Evolutionary conservation across 2,797 vertebrate genomes (phyloP).

Genomic region (Botia kubotai): DNA sequence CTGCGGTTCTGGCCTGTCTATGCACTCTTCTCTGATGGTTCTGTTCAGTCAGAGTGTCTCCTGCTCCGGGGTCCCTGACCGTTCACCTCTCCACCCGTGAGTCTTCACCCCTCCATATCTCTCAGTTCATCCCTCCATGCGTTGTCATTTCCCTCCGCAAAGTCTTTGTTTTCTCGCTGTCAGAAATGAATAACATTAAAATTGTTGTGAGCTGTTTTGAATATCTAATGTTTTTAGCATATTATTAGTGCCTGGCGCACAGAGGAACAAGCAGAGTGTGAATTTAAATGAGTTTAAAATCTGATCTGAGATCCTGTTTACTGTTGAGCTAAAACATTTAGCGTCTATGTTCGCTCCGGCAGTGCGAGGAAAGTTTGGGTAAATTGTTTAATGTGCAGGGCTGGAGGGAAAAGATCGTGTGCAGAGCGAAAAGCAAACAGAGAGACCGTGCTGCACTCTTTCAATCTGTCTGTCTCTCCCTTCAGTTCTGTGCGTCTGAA

Average conservation of each 20-base stretch:
- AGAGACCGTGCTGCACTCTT: conserved; percentile 44
- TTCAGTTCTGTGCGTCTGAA: conserved; percentile 44
- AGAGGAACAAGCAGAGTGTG: conserved; percentile 36
- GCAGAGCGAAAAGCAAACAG: conserved; percentile 56
- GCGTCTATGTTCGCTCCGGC: conserved; percentile 41
- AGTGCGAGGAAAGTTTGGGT: conserved; percentile 59
- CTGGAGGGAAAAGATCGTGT: conserved; percentile 55
- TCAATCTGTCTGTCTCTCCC: conserved; percentile 50
- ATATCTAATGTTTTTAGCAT: conserved; percentile 45
- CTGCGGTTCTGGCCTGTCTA: conserved; percentile 16
- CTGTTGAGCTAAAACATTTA: conserved; percentile 48
- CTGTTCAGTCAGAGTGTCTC: background rate
- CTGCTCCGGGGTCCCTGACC: conserved; percentile 15
- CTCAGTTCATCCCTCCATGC: conserved; percentile 17
- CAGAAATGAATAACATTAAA: conserved; percentile 52
- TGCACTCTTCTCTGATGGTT: conserved; percentile 14
- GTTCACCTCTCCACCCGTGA: background rate
- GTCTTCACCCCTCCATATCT: conserved; percentile 3
- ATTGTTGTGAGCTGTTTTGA: conserved; percentile 46
- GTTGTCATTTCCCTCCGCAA: conserved; percentile 67
- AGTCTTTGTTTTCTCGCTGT: conserved; percentile 46
- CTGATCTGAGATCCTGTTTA: conserved; percentile 51
- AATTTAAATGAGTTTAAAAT: conserved; percentile 58
- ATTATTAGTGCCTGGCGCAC: conserved; percentile 35
- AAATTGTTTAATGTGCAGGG: conserved; percentile 58